A percentile compares a stretch with the other conserved stretches of the same genome.
These are phyloP conservation scores for Chinchilla lanigera DNA, from an alignment of 2,113 vertebrate species.

Conservation along the genomic window DNA sequence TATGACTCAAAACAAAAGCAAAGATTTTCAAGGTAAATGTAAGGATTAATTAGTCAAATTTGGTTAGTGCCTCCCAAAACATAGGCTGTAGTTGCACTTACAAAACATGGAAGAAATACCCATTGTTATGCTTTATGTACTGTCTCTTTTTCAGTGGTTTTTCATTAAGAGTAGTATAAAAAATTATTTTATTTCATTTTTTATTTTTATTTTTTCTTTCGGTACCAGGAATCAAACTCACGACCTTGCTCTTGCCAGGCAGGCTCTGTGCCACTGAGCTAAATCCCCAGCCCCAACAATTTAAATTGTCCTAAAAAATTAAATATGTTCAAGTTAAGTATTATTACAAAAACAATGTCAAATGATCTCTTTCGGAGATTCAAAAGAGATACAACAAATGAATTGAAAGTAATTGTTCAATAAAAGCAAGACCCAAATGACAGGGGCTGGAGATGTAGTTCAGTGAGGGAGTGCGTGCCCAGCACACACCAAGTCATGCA, in stretches of 20 bases:
- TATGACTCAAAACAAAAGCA: neutral
- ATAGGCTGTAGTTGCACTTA: neutral
- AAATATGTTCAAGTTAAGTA: neutral
- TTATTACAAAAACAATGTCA: neutral
- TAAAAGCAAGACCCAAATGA: neutral
- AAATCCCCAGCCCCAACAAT: too few relatives aligned
- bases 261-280: too few relatives aligned
- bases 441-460: fast-evolving
- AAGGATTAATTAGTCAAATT: neutral
- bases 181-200: too few relatives aligned
- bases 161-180: too few relatives aligned
- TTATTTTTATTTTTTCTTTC: too few relatives aligned
- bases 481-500: neutral
- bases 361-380: neutral
- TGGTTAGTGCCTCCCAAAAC: neutral
- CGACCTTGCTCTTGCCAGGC: too few relatives aligned
- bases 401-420: neutral
- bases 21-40: neutral
- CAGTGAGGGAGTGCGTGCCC: too few relatives aligned
- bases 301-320: neutral
- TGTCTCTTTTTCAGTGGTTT: too few relatives aligned
- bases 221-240: too few relatives aligned
- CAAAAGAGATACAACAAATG: neutral
- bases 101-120: neutral
- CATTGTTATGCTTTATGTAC: too few relatives aligned